A percentile compares a stretch with the other conserved stretches of the same genome.
Conservation (phyloP, 2,113 vertebrate genomes). For the Gobio gobio region DNA sequence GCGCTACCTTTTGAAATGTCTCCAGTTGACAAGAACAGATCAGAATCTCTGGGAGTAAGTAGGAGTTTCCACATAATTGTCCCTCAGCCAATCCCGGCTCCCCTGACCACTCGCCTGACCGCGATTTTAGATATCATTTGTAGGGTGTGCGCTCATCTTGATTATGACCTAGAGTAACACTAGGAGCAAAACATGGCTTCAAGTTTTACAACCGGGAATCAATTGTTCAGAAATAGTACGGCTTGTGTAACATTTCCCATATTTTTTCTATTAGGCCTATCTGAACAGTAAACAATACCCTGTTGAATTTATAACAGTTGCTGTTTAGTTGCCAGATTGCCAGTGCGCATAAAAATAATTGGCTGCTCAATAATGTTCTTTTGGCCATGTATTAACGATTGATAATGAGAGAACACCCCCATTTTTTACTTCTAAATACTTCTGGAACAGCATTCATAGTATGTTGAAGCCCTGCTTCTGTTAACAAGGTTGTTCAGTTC, state of each 20-base stretch:
- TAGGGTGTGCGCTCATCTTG: slow-evolving; percentile 10
- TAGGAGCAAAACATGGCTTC: slow-evolving; percentile 9
- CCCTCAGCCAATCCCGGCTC: slow-evolving; percentile 66
- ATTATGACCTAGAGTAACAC: slow-evolving; percentile 34
- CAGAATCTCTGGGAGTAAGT: slow-evolving; percentile 57
- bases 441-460: background rate
- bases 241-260: background rate
- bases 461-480: background rate
- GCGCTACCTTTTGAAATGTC: slow-evolving; percentile 56
- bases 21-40: slow-evolving; percentile 52
- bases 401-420: slow-evolving; percentile 16
- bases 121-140: slow-evolving; percentile 61
- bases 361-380: background rate
- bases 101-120: slow-evolving; percentile 58
- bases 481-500: slow-evolving; percentile 34
- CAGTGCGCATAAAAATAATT: slow-evolving; percentile 34
- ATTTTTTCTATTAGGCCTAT: slow-evolving; percentile 16
- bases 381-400: background rate
- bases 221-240: background rate
- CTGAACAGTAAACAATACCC: slow-evolving; percentile 46
- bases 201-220: slow-evolving; percentile 6
- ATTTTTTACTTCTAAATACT: background rate
- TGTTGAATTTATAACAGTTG: slow-evolving; percentile 8
- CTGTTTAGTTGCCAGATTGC: background rate
- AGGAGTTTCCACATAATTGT: slow-evolving; percentile 66